A percentile compares a stretch with the other conserved stretches of the same genome.
Evolutionary conservation across 2,797 vertebrate genomes (phyloP).

Genomic region (Todus mexicanus): DNA sequence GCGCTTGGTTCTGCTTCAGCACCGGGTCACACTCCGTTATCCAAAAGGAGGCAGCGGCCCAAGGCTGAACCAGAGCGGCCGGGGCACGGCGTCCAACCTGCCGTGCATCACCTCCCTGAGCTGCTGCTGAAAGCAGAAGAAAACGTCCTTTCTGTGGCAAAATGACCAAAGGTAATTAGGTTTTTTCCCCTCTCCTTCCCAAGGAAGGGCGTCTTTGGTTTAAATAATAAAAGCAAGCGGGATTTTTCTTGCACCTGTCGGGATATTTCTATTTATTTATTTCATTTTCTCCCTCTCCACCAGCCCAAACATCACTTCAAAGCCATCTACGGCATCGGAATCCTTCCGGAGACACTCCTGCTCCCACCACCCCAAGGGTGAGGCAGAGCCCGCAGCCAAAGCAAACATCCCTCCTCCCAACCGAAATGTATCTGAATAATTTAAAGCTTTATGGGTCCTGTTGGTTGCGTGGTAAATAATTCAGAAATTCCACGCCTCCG

Average conservation of each 20-base stretch:
- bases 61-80: accelerated
- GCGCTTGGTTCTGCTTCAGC: background rate
- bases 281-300: background rate
- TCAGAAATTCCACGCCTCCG: slow-evolving; percentile 51
- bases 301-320: slow-evolving; percentile 25
- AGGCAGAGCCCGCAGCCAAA: slow-evolving; percentile 33
- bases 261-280: background rate
- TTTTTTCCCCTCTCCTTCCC: background rate
- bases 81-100: background rate
- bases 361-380: background rate
- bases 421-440: slow-evolving; percentile 68
- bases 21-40: accelerated
- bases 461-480: slow-evolving; percentile 71
- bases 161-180: slow-evolving; percentile 35
- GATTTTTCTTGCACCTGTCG: slow-evolving; percentile 1
- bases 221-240: slow-evolving; percentile 61
- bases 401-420: slow-evolving; percentile 68
- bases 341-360: background rate
- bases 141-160: slow-evolving; percentile 56
- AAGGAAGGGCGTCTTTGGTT: background rate
- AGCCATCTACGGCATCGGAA: background rate
- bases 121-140: background rate
- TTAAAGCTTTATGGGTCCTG: slow-evolving; percentile 54
- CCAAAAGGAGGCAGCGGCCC: background rate
- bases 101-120: background rate